Evolutionary conservation across 2,113 vertebrate genomes (phyloP).

Genomic region (Sapayoa aenigma): DNA sequence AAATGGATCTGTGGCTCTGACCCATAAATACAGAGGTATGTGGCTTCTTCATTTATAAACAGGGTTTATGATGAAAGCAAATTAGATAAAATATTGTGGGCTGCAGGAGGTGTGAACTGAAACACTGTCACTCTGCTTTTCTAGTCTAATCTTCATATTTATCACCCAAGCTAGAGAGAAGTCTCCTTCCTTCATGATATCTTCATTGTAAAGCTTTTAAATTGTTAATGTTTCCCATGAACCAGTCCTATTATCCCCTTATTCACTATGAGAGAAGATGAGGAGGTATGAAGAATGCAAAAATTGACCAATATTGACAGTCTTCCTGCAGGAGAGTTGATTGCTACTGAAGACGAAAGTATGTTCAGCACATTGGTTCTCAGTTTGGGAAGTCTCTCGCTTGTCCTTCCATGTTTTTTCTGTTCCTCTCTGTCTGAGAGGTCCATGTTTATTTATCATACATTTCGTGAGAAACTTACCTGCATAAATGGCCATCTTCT

Average conservation of each 20-base stretch:
- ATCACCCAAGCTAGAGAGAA: neutral
- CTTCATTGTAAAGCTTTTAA: neutral
- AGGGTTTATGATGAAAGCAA: neutral
- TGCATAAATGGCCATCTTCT: too few species aligned
- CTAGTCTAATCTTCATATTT: slow-evolving; percentile 26
- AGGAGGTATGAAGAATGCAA: neutral
- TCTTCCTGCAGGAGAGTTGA: too few species aligned
- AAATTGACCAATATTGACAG: neutral
- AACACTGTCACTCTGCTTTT: neutral
- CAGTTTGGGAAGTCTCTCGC: too few species aligned
- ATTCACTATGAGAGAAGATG: neutral
- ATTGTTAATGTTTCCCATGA: neutral
- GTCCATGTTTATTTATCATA: too few species aligned
- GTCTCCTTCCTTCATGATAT: neutral
- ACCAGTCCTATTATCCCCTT: neutral
- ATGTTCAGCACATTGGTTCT: too few species aligned
- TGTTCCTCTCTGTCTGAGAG: too few species aligned
- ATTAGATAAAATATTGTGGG: slow-evolving; percentile 8
- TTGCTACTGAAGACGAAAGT: too few species aligned
- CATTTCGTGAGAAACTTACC: too few species aligned
- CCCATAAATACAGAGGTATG: slow-evolving; percentile 15
- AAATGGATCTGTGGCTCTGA: slow-evolving; percentile 7
- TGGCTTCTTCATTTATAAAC: neutral
- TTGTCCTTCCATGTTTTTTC: too few species aligned
- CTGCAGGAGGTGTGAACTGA: slow-evolving; percentile 9